Evolutionary conservation across 2,888 invertebrate species (phyloP).

Genomic region (Platerodrilus igneus): DNA sequence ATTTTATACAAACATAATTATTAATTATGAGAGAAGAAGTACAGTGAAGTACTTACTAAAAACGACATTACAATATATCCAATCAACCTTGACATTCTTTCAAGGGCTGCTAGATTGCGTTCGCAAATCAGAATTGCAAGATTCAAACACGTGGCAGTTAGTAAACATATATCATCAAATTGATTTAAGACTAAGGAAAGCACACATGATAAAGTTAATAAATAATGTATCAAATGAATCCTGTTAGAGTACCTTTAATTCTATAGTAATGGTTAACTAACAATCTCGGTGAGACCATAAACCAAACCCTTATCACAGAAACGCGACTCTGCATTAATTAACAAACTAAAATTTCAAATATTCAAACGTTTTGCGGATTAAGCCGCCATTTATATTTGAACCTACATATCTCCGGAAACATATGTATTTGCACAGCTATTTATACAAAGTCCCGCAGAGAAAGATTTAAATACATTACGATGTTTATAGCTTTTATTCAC

Average conservation of each 20-base stretch:
- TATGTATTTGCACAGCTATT: slow-evolving; percentile 41
- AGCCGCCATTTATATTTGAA: slow-evolving; percentile 34
- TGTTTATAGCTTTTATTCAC: slow-evolving; percentile 30
- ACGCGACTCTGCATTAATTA: slow-evolving; percentile 44
- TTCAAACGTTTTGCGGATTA: slow-evolving; percentile 38
- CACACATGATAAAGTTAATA: slow-evolving; percentile 6
- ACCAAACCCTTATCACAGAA: slow-evolving; percentile 41
- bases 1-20: too few relatives aligned
- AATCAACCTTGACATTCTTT: too few relatives aligned
- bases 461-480: slow-evolving; percentile 26
- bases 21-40: too few relatives aligned
- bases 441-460: slow-evolving; percentile 28
- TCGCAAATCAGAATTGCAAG: too few relatives aligned
- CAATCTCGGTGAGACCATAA: slow-evolving; percentile 31
- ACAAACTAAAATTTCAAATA: slow-evolving; percentile 39
- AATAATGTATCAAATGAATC: slow-evolving; percentile 11
- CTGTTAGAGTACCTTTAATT: slow-evolving; percentile 18
- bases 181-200: too few relatives aligned
- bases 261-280: slow-evolving; percentile 22
- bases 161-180: too few relatives aligned
- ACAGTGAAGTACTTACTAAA: too few relatives aligned
- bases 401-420: slow-evolving; percentile 41
- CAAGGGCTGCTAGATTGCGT: too few relatives aligned
- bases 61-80: too few relatives aligned
- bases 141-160: too few relatives aligned